Percentiles rank a stretch among this genome's conserved stretches.
These are phyloP conservation scores for Lamproptera curius DNA, from an alignment of 2,888 invertebrate species.

Conservation along the genomic window DNA sequence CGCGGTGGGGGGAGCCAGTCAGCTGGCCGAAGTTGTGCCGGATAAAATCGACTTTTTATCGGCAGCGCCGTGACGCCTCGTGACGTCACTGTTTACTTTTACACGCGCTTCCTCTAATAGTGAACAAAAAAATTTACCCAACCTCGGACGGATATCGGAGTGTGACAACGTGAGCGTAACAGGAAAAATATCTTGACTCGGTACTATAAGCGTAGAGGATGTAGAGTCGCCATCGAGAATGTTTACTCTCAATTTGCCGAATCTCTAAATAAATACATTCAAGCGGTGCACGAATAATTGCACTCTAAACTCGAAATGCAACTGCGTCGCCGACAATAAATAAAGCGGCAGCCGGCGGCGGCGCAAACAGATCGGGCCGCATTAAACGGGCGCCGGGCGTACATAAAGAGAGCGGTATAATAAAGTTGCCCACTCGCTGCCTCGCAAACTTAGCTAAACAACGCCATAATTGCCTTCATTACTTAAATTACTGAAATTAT, in stretches of 20 bases:
- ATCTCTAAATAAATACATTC: no score
- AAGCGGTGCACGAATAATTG: conserved; percentile 69
- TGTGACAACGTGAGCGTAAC: no score
- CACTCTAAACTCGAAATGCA: conserved; percentile 73
- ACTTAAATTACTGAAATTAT: conserved; percentile 79
- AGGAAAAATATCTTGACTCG: no score
- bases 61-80: conserved; percentile 70
- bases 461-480: conserved; percentile 79
- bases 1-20: conserved; percentile 59
- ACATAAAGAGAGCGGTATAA: conserved; percentile 77
- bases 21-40: conserved; percentile 77
- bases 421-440: conserved; percentile 74
- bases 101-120: conserved; percentile 29
- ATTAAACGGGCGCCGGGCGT: conserved; percentile 76
- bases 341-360: conserved; percentile 55
- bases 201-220: no score
- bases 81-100: conserved; percentile 77
- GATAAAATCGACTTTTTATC: conserved; percentile 78
- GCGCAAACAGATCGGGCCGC: conserved; percentile 77
- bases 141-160: no score
- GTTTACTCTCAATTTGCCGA: no score
- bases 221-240: no score
- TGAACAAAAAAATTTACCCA: no score
- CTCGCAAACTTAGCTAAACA: conserved; percentile 79
- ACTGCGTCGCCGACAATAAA: conserved; percentile 68